Percentiles rank a stretch among this genome's conserved stretches.
Conservation (phyloP, 2,888 invertebrate genomes). For the Clostera curtula region DNA sequence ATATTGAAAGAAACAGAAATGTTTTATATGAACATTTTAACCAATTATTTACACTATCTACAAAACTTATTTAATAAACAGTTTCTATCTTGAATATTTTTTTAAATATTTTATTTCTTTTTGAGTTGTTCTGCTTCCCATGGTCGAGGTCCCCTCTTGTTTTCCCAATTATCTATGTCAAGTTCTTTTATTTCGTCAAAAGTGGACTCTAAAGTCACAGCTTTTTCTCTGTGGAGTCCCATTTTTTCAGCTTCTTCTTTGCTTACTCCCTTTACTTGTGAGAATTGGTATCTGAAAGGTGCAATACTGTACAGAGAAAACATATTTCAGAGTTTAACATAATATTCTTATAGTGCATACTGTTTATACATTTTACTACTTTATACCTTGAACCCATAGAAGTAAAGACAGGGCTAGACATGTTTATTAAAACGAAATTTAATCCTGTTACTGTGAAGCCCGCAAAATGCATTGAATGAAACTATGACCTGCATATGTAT, state of each 20-base stretch:
- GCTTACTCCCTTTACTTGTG: conserved; percentile 71
- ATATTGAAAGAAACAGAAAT: too few species aligned
- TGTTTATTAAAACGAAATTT: too few species aligned
- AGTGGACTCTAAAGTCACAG: conserved; percentile 83
- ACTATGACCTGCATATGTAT: too few species aligned
- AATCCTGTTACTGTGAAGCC: too few species aligned
- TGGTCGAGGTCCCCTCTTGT: conserved; percentile 88
- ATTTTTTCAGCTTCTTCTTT: conserved; percentile 79
- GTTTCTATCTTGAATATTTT: conserved; percentile 1
- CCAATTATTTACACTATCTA: conserved; percentile 13
- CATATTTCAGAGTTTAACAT: conserved; percentile 5
- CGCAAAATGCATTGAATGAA: too few species aligned
- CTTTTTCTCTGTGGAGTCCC: conserved; percentile 79
- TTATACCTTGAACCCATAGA: too few species aligned
- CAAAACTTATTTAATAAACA: not conserved
- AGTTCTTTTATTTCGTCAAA: conserved; percentile 82
- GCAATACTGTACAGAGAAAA: conserved; percentile 1
- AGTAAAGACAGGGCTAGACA: too few species aligned
- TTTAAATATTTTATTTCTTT: conserved; percentile 21
- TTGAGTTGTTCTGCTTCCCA: conserved; percentile 79
- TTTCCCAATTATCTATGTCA: conserved; percentile 90
- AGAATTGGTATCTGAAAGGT: conserved; percentile 72
- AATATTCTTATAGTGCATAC: too few species aligned
- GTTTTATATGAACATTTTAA: not conserved
- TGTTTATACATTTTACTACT: too few species aligned